These are phyloP conservation scores for Cydia amplana DNA, from an alignment of 1,140 invertebrate genomes.

Conservation along the genomic window DNA sequence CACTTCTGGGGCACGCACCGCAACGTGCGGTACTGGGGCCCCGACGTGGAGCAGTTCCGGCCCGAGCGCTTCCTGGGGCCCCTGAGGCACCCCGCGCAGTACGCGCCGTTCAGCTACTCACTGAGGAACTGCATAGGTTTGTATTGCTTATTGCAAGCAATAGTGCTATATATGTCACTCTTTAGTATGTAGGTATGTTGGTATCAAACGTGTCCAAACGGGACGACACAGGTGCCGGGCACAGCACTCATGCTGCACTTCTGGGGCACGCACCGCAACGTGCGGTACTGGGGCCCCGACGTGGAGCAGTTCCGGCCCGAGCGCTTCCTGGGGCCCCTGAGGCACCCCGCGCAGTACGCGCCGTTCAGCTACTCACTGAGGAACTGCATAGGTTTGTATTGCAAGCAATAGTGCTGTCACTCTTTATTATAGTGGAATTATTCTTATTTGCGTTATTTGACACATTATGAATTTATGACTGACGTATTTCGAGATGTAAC, in stretches of 20 bases:
- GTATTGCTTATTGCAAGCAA: too few relatives aligned
- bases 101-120: slow-evolving; percentile 82
- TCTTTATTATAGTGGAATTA: too few relatives aligned
- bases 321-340: slow-evolving; percentile 79
- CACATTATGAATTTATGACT: too few relatives aligned
- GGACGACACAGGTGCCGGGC: too few relatives aligned
- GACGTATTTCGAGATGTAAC: too few relatives aligned
- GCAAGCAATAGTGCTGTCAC: too few relatives aligned
- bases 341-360: slow-evolving; percentile 69
- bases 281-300: slow-evolving; percentile 81
- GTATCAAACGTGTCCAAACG: too few relatives aligned
- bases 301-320: slow-evolving; percentile 84
- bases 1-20: too few relatives aligned
- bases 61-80: slow-evolving; percentile 83
- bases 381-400: slow-evolving; percentile 79
- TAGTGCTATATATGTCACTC: too few relatives aligned
- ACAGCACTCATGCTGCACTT: too few relatives aligned
- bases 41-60: slow-evolving; percentile 83
- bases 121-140: slow-evolving; percentile 80
- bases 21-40: slow-evolving; percentile 75
- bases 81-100: slow-evolving; percentile 61
- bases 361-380: slow-evolving; percentile 81
- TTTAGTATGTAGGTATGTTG: too few relatives aligned
- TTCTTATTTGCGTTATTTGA: too few relatives aligned
- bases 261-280: slow-evolving; percentile 32